phyloP scores from a whole-genome alignment of 2,797 vertebrate species.

The Octomys mimax region DNA sequence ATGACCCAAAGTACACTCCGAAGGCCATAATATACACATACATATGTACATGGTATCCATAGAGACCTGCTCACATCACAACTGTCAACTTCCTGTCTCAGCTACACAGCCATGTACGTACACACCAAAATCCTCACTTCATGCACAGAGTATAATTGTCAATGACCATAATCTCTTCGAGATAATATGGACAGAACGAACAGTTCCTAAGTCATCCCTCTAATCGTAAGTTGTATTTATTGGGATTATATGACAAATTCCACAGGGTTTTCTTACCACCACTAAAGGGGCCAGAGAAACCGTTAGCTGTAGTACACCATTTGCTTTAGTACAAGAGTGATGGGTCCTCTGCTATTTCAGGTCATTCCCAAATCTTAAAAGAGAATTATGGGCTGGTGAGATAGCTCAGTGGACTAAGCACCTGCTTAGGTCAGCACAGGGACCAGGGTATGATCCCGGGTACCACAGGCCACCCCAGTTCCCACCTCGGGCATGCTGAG shows the following conservation, averaged over 20 bases:
- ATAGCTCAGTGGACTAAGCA: too few species aligned
- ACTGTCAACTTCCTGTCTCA: background rate
- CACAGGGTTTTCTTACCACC: background rate
- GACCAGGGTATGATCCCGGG: too few species aligned
- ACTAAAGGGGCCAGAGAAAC: conserved; percentile 2
- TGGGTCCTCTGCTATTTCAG: background rate
- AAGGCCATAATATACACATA: background rate
- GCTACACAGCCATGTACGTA: background rate
- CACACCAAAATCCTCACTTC: background rate
- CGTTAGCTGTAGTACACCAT: background rate
- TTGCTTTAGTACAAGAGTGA: background rate
- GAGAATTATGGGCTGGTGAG: background rate
- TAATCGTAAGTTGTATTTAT: background rate
- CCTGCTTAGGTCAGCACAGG: too few species aligned
- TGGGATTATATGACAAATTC: background rate
- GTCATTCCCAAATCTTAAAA: background rate
- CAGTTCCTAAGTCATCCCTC: background rate
- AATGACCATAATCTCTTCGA: background rate
- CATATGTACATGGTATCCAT: background rate
- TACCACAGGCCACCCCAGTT: too few species aligned
- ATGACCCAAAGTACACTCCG: background rate
- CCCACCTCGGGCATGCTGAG: too few species aligned
- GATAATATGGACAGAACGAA: background rate
- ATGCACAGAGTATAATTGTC: background rate
- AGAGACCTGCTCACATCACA: conserved; percentile 2